Evolutionary conservation across 1,140 invertebrate species (phyloP).

Genomic region (Cecropterus lyciades): DNA sequence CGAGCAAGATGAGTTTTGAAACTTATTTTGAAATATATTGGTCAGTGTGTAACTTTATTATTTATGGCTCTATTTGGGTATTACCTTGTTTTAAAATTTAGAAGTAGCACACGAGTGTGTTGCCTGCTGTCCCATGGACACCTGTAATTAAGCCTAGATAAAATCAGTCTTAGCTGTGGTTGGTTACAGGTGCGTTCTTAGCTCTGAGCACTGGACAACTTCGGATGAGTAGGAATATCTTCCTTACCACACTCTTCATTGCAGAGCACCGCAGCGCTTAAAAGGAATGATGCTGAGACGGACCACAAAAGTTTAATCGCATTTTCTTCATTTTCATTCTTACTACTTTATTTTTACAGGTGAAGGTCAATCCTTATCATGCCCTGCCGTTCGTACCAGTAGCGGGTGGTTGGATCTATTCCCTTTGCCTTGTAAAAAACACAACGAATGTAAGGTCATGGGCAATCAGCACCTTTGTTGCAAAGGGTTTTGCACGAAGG

Average conservation of each 20-base stretch:
- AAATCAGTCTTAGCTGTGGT: too few species aligned
- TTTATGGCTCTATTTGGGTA: background rate
- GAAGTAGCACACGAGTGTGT: too few species aligned
- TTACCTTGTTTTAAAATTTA: background rate
- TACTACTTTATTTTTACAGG: conserved; percentile 43
- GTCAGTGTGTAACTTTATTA: background rate
- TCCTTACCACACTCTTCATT: too few species aligned
- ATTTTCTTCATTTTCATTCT: too few species aligned
- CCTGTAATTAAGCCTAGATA: too few species aligned
- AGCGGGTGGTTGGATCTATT: conserved; percentile 81
- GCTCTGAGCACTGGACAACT: too few species aligned
- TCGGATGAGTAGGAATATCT: too few species aligned
- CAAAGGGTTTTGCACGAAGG: conserved; percentile 78
- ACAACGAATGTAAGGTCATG: conserved; percentile 77
- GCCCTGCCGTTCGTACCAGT: conserved; percentile 70
- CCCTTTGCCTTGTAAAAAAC: conserved; percentile 75
- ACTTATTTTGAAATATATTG: background rate
- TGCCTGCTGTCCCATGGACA: too few species aligned
- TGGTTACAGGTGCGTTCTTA: too few species aligned
- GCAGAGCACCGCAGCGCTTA: too few species aligned
- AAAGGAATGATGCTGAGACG: too few species aligned
- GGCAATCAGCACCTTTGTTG: conserved; percentile 75
- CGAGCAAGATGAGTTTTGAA: background rate
- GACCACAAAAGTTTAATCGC: too few species aligned
- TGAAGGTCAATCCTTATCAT: conserved; percentile 61